Evolutionary conservation across 2,113 vertebrate species (phyloP).

Genomic region (Antechinus stuartii): DNA sequence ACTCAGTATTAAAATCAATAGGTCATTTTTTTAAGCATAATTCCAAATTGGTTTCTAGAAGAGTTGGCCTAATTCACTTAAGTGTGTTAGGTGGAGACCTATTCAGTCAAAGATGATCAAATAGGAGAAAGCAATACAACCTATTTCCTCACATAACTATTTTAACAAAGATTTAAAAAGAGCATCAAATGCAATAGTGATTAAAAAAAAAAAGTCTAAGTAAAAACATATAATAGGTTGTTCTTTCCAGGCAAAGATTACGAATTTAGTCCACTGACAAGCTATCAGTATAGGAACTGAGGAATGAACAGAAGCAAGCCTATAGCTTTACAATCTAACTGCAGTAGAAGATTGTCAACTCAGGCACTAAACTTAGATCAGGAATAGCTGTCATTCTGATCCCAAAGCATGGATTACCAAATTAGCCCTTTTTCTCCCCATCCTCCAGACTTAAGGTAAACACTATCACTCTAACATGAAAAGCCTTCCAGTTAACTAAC

Average conservation of each 20-base stretch:
- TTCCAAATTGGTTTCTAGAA: neutral
- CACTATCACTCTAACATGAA: neutral
- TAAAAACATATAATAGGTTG: neutral
- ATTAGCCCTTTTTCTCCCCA: neutral
- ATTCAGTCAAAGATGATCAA: neutral
- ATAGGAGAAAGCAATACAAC: neutral
- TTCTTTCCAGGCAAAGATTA: neutral
- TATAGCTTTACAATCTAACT: neutral
- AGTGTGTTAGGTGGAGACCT: neutral
- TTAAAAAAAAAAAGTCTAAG: neutral
- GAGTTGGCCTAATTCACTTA: neutral
- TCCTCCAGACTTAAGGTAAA: neutral
- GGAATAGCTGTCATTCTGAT: neutral
- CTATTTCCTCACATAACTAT: neutral
- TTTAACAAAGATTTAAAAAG: neutral
- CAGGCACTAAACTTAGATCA: neutral
- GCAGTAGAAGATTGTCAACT: neutral
- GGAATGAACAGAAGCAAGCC: neutral
- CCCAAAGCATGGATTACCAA: neutral
- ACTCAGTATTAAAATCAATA: neutral
- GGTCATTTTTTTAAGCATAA: neutral
- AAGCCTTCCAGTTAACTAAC: neutral
- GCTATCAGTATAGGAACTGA: neutral
- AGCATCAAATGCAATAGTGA: neutral
- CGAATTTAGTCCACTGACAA: neutral